phyloP scores from a whole-genome alignment of 2,113 vertebrate genomes.

The Larimichthys crocea region DNA sequence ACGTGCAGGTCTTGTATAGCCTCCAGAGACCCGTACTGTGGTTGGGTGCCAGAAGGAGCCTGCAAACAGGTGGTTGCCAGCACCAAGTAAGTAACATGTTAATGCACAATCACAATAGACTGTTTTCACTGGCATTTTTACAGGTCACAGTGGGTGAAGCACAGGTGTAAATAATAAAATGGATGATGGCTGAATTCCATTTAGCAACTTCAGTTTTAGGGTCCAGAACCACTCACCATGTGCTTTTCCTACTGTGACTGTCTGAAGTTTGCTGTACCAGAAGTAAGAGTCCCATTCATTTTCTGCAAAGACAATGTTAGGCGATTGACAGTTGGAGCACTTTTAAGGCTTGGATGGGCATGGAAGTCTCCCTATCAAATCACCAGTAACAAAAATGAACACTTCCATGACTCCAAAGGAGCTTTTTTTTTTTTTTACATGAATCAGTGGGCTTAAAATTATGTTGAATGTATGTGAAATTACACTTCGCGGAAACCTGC shows the following conservation, averaged over 20 bases:
- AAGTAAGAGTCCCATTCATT: not conserved
- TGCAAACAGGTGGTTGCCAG: conserved; percentile 88
- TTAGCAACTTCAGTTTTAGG: no score
- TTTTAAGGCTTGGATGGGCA: not conserved
- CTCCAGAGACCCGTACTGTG: conserved; percentile 97
- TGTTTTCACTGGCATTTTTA: not conserved
- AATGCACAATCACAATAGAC: not conserved
- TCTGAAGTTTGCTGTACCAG: not conserved
- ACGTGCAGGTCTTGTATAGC: conserved; percentile 93
- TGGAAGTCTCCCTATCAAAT: not conserved
- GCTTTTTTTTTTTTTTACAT: no score
- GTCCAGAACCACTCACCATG: no score
- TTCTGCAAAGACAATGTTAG: not conserved
- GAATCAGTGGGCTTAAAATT: not conserved
- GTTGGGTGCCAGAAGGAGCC: conserved; percentile 92
- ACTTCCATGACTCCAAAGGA: no score
- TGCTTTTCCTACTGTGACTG: not conserved
- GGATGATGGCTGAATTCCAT: no score
- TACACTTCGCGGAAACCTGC: not conserved
- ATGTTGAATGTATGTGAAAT: not conserved
- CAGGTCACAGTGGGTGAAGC: no score
- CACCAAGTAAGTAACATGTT: conserved; percentile 87
- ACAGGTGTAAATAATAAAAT: no score
- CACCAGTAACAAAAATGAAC: not conserved
- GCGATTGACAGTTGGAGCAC: not conserved